These are phyloP conservation scores for Drosophila mayri DNA, from an alignment of 1,140 invertebrate species.

Conservation along the genomic window DNA sequence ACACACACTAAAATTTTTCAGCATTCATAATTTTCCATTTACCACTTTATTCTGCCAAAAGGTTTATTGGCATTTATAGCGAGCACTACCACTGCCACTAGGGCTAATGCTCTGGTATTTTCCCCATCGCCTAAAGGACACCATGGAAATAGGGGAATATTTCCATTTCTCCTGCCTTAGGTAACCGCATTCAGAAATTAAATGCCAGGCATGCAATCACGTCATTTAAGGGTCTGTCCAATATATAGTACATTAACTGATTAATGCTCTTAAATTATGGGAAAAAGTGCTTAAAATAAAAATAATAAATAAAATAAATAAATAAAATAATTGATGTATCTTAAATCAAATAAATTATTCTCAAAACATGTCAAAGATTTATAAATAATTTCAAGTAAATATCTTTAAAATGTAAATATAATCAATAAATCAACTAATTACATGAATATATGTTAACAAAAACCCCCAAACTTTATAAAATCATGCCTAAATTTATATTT, in stretches of 20 bases:
- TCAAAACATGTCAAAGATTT: neutral
- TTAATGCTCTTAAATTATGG: neutral
- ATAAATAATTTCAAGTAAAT: neutral
- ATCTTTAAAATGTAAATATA: neutral
- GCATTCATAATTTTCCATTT: constrained; percentile 47
- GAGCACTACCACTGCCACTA: neutral
- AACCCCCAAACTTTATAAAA: too few species aligned
- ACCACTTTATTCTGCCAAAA: constrained; percentile 19
- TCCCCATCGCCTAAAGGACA: neutral
- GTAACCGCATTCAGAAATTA: constrained; percentile 15
- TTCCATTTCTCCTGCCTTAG: neutral
- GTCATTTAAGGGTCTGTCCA: neutral
- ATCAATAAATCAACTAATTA: neutral
- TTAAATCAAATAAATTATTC: too few species aligned
- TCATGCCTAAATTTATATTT: neutral
- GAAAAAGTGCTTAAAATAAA: fast-evolving
- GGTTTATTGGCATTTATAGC: constrained; percentile 54
- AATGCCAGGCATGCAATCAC: neutral
- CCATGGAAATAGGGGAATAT: constrained; percentile 4
- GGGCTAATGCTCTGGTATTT: neutral
- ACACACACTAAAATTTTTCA: constrained; percentile 2
- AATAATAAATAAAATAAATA: too few species aligned
- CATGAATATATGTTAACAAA: neutral
- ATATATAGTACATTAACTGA: neutral
- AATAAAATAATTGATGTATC: too few species aligned